phyloP scores from a whole-genome alignment of 2,797 vertebrate genomes.

The Clarias laeviceps region DNA sequence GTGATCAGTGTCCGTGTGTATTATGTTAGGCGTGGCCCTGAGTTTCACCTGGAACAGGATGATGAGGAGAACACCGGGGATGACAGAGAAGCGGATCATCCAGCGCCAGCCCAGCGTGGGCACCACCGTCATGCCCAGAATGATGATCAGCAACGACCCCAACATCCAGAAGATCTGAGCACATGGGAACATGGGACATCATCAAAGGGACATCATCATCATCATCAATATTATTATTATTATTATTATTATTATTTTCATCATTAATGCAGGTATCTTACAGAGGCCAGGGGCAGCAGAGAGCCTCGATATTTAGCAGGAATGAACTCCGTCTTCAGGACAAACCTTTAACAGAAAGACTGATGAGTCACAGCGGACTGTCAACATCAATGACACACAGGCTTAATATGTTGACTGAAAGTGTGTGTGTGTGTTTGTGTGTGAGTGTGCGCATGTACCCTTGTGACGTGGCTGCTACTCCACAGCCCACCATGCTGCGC shows the following conservation, averaged over 20 bases:
- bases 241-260: constrained; percentile 1
- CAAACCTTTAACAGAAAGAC: constrained; percentile 73
- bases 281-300: constrained; percentile 87
- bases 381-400: background rate
- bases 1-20: background rate
- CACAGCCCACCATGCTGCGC: constrained; percentile 90
- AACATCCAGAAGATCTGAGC: constrained; percentile 90
- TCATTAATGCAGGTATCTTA: constrained; percentile 66
- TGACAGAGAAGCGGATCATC: constrained; percentile 87
- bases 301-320: constrained; percentile 84
- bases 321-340: constrained; percentile 94
- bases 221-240: background rate
- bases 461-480: constrained; percentile 86
- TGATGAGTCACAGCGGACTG: background rate
- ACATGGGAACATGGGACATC: background rate
- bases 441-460: constrained; percentile 74
- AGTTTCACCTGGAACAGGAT: constrained; percentile 83
- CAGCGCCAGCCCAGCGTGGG: constrained; percentile 91
- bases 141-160: constrained; percentile 88
- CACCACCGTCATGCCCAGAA: constrained; percentile 85
- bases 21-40: background rate
- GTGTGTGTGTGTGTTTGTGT: constrained; percentile 31
- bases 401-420: background rate
- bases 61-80: constrained; percentile 86
- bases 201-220: background rate